These are phyloP conservation scores for Gobio gobio DNA, from an alignment of 2,113 vertebrate species.

Conservation along the genomic window DNA sequence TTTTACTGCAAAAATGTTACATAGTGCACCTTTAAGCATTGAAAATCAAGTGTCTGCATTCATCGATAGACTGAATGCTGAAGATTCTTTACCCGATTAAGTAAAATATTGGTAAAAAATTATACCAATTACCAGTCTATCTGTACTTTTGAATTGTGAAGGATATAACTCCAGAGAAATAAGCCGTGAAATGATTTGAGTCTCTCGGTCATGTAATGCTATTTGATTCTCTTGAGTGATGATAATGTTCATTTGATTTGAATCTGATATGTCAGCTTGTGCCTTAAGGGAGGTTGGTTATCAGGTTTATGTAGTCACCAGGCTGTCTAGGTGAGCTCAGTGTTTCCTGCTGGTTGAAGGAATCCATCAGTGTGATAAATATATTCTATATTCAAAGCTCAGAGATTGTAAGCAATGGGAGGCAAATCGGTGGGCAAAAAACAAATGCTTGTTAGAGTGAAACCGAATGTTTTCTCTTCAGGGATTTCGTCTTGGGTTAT, in stretches of 20 bases:
- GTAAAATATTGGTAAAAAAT: neutral
- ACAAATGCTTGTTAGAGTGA: constrained; percentile 14
- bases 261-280: neutral
- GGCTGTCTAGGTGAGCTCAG: neutral
- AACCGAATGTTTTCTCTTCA: neutral
- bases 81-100: neutral
- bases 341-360: neutral
- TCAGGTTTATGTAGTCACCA: neutral
- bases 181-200: neutral
- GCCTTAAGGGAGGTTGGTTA: neutral
- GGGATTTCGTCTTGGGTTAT: neutral
- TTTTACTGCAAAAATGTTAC: no score
- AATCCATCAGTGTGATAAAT: neutral
- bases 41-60: neutral
- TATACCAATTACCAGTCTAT: neutral
- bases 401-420: neutral
- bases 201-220: neutral
- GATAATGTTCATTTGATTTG: neutral
- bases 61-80: neutral
- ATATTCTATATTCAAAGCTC: constrained; percentile 12
- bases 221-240: neutral
- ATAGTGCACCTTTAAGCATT: neutral
- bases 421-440: neutral
- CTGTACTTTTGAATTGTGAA: neutral
- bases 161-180: neutral